Base-by-base conservation (phyloP, 1,140 invertebrate genomes). In the Penaeus vannamei region DNA sequence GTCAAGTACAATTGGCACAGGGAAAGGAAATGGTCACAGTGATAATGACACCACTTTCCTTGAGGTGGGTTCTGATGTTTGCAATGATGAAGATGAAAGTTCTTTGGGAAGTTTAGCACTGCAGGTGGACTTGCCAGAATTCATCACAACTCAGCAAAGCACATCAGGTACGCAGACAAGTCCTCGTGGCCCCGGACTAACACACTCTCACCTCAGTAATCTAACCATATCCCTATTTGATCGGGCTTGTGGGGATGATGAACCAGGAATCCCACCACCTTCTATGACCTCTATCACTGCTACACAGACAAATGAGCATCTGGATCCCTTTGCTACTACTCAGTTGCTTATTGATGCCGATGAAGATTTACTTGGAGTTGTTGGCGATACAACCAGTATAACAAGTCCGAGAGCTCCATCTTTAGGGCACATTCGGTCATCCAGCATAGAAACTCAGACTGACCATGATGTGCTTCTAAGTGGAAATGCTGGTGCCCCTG, bases 371-470 rank as follows among this genome's bases (percentile, higher is more conserved):
- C 62, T 89, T n/a, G 81, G 53, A 17, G 82, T 84, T 46, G 89
- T 86, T 29, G 59, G 60, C 23, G 83, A 76, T 53, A 23, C 84
- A 29, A 29, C 80, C 32, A 20, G 17, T 62, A 59, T 19, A 19
- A 20, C 46, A 32, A 42, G 60, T 53, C 64, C 62, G 46, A 59
- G 82, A 36, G 82, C 87, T 26, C 87, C 87, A 29, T 46, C 83
- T 12, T 61, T 89, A 23, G 81, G 82, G 23, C 81, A 89, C n/a
- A 89, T 89, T 36, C 87, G 87, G 42, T 86, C 87, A 23, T 91
- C 90, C 46, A 88, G 87, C 60, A 91, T 91, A 83, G 90, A 91
- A 46, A 91, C 90, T 36, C 90, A 91, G 66, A 91, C 90, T 10
- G 90, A 91, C 46, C 90, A 91, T 66, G 90, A 91, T 32, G 87